Percentiles rank a stretch among this genome's conserved stretches.
Evolutionary conservation across 2,888 invertebrate species (phyloP).

Genomic region (Luperina nickerlii): DNA sequence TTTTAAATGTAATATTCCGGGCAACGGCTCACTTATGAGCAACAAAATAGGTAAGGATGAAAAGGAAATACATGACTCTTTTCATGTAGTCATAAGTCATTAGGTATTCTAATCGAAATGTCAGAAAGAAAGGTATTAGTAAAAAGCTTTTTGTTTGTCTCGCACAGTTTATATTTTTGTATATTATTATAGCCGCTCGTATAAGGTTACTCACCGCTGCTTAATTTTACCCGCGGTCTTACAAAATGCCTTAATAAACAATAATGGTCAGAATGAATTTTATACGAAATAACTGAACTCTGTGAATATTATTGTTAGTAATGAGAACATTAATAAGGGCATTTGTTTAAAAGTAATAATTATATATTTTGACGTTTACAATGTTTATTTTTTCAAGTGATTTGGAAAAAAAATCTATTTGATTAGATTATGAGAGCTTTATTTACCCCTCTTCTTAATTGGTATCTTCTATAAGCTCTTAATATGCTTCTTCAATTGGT

Average conservation of each 20-base stretch:
- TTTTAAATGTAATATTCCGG: too few species aligned
- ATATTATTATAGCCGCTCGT: background rate
- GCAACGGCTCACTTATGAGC: background rate
- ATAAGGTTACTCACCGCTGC: background rate
- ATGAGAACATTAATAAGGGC: slow-evolving; percentile 55
- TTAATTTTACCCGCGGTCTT: slow-evolving; percentile 58
- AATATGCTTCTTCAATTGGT: background rate
- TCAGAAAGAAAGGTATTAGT: background rate
- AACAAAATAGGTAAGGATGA: background rate
- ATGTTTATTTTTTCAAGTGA: background rate
- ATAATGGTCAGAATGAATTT: slow-evolving; percentile 61
- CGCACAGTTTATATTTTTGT: background rate
- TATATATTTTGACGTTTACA: slow-evolving; percentile 15
- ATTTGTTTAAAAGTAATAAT: slow-evolving; percentile 42
- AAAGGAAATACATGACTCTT: background rate
- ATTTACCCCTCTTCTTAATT: background rate
- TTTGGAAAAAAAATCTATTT: background rate
- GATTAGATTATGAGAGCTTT: background rate
- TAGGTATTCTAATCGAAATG: background rate
- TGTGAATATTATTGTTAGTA: slow-evolving; percentile 56
- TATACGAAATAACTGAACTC: slow-evolving; percentile 54
- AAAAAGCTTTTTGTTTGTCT: background rate
- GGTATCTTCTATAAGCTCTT: too few species aligned
- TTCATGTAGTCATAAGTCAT: too few species aligned
- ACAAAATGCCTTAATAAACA: slow-evolving; percentile 55